A percentile compares a stretch with the other conserved stretches of the same genome.
Evolutionary conservation across 2,888 invertebrate genomes (phyloP).

Genomic region (Acrocyrtus sp.): DNA sequence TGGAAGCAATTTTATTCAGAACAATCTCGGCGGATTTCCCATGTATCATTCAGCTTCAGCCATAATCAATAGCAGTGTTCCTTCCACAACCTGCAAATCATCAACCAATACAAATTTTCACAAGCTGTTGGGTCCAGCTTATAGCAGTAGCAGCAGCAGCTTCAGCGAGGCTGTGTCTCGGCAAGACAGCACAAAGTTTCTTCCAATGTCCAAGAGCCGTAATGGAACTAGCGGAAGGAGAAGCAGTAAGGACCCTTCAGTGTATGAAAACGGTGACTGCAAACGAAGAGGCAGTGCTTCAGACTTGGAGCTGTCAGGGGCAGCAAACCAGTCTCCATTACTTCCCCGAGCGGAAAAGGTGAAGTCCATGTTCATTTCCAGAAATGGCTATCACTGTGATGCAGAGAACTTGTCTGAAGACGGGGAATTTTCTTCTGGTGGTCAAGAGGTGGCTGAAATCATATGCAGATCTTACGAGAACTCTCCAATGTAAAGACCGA

Average conservation of each 20-base stretch:
- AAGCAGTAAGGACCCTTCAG: not conserved
- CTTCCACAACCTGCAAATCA: conserved; percentile 28
- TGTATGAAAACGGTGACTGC: conserved; percentile 13
- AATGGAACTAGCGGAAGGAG: not conserved
- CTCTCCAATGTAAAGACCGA: conserved; percentile 58
- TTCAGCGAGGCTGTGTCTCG: conserved; percentile 36
- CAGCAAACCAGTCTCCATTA: conserved; percentile 41
- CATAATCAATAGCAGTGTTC: conserved; percentile 22
- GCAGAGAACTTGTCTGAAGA: conserved; percentile 58
- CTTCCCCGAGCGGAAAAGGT: conserved; percentile 44
- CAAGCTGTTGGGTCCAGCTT: conserved; percentile 15
- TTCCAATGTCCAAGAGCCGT: conserved; percentile 8
- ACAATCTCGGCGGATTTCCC: conserved; percentile 34
- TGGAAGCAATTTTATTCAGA: conserved; percentile 6
- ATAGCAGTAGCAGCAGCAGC: conserved; percentile 40
- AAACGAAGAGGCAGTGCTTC: conserved; percentile 56
- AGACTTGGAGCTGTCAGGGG: conserved; percentile 53
- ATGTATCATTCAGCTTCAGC: conserved; percentile 52
- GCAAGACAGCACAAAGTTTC: conserved; percentile 20
- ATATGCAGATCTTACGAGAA: conserved; percentile 63
- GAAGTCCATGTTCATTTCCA: conserved; percentile 56
- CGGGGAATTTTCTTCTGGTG: conserved; percentile 62
- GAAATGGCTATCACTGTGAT: conserved; percentile 24
- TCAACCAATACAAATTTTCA: conserved; percentile 14
- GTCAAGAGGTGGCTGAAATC: conserved; percentile 62